These are phyloP conservation scores for Diarsia brunnea DNA, from an alignment of 2,888 invertebrate genomes.

Conservation along the genomic window DNA sequence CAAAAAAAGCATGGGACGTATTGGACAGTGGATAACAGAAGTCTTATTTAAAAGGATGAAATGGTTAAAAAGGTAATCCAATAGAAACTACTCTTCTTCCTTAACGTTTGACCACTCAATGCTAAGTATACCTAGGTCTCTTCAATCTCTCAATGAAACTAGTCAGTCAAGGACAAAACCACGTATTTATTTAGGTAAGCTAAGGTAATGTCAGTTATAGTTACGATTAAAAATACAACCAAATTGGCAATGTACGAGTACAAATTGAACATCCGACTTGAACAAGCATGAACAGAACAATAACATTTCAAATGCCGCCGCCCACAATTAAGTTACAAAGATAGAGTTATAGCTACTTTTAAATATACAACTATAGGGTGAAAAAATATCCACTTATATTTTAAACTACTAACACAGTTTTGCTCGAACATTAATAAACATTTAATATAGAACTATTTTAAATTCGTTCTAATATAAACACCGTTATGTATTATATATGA, in stretches of 20 bases:
- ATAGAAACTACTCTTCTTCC: not conserved
- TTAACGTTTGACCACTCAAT: not conserved
- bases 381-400: no score
- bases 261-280: no score
- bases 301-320: no score
- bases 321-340: not conserved
- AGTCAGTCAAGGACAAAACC: not conserved
- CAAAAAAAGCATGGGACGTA: not conserved
- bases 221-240: not conserved
- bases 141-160: not conserved
- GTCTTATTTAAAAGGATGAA: not conserved
- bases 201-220: not conserved
- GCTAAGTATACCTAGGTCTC: not conserved
- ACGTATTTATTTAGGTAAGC: not conserved
- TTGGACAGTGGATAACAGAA: not conserved
- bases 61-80: not conserved
- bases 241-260: no score
- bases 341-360: not conserved
- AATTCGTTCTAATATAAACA: not conserved
- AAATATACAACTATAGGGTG: not conserved
- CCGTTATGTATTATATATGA: no score
- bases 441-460: not conserved
- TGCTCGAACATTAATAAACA: no score
- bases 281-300: no score
- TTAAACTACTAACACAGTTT: no score